Conservation (phyloP, 2,113 vertebrate species). For the Anthoscopus minutus region DNA sequence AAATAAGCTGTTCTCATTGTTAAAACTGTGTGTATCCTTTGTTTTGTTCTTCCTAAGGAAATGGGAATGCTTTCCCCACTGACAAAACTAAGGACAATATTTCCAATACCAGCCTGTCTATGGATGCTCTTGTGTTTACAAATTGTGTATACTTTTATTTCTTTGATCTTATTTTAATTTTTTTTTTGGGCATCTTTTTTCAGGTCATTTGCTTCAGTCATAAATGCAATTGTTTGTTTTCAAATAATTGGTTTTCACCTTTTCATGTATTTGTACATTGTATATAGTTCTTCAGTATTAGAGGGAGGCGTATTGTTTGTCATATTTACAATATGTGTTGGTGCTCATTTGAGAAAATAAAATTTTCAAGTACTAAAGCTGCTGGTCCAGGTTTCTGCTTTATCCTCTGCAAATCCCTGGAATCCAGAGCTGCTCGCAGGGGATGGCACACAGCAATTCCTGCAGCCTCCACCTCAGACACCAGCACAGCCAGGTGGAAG, state of each 20-base stretch:
- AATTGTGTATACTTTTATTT: slow-evolving; percentile 66
- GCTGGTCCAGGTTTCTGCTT: neutral
- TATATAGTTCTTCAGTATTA: slow-evolving; percentile 80
- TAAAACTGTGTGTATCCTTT: slow-evolving; percentile 25
- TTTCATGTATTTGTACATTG: slow-evolving; percentile 69
- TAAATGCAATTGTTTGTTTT: slow-evolving; percentile 72
- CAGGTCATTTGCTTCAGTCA: slow-evolving; percentile 73
- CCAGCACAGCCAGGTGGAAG: fast-evolving
- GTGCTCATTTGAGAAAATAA: slow-evolving; percentile 87
- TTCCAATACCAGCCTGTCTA: slow-evolving; percentile 68
- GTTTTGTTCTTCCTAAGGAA: slow-evolving; percentile 51
- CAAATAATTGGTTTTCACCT: slow-evolving; percentile 60
- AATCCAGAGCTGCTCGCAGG: neutral
- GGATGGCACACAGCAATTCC: fast-evolving
- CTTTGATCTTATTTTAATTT: slow-evolving; percentile 42
- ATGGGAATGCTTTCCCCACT: slow-evolving; percentile 46
- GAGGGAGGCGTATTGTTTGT: slow-evolving; percentile 74
- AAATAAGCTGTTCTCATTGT: slow-evolving; percentile 34
- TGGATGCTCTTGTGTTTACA: slow-evolving; percentile 79
- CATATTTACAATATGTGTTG: slow-evolving; percentile 79
- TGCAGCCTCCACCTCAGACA: neutral
- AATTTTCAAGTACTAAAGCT: slow-evolving; percentile 77
- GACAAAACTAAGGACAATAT: slow-evolving; percentile 61
- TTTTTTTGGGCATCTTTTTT: slow-evolving; percentile 47
- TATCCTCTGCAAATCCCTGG: neutral